Base-by-base conservation (phyloP, 2,797 vertebrate genomes). In the Aythya fuligula region DNA sequence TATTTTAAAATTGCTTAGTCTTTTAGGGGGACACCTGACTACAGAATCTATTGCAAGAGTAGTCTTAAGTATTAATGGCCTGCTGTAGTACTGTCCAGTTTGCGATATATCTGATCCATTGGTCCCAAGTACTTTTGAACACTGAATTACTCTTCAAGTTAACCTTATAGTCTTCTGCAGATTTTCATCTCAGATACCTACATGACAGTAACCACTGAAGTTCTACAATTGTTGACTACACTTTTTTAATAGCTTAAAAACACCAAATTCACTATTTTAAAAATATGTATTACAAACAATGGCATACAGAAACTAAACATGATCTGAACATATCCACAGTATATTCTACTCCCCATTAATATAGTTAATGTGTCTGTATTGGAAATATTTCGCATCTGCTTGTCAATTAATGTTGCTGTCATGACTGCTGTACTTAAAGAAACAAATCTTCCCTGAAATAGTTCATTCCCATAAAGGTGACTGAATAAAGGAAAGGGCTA, bases 81-180 rank as follows among this genome's bases (percentile, higher is more conserved):
- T 62, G 0, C 0, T 0, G 3, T 2, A 6, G 0, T 6, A 10
- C 9, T 47, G 17, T 53, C 53, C 36, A 32, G 19, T 38, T 25
- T 32, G 70, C 70, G 6, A 3, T 8, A 8, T 32, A 11, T 19
- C 9, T 18, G 4, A 13, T 8, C 58, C 47, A 8, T 0, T 39
- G 11, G n/a, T 6, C 66, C 45, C 28, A 43, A 28, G 27, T 2
- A 41, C 17, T 11, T 25, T 4, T 27, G 24, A 82, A 61, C 21
- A n/a, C 24, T 58, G 45, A 47, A 47, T 39, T 25, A 11, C 9
- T 49, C 13, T 65, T 38, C 5, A 22, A 57, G 10, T 49, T 64
- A 30, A 39, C 9, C 25, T 30, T 32, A 41, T 9, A 53, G 25
- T 69, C 15, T 58, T 65, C 71, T 85, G 38, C 75, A 79, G 28